Conservation (phyloP, 2,888 invertebrate genomes). For the Bruchidius siliquastri region DNA sequence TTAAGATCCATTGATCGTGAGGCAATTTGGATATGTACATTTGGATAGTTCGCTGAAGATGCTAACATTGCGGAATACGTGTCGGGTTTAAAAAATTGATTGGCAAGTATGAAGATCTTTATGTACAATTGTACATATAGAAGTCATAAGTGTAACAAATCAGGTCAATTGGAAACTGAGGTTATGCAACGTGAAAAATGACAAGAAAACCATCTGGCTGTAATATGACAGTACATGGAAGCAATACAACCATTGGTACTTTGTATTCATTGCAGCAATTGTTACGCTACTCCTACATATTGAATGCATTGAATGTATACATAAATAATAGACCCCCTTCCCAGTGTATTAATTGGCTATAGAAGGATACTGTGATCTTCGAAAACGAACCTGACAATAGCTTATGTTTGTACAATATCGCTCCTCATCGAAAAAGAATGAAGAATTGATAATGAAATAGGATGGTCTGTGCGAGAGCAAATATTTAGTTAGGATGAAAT, state of each 20-base stretch:
- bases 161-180: too few species aligned
- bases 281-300: background rate
- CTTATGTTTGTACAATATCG: background rate
- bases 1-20: too few species aligned
- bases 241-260: conserved; percentile 21
- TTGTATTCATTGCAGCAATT: background rate
- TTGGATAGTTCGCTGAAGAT: too few species aligned
- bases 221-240: conserved; percentile 42
- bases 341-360: background rate
- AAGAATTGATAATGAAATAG: conserved; percentile 12
- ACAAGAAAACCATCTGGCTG: too few species aligned
- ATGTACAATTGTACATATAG: too few species aligned
- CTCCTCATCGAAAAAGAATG: background rate
- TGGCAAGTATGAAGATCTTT: too few species aligned
- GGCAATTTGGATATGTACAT: too few species aligned
- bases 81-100: too few species aligned
- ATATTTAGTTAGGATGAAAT: conserved; percentile 31
- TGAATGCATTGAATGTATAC: background rate
- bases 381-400: background rate
- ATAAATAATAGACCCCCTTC: background rate
- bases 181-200: too few species aligned
- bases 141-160: too few species aligned
- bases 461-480: conserved; percentile 25
- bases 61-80: too few species aligned
- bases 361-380: background rate